phyloP scores from a whole-genome alignment of 1,140 invertebrate genomes.

The Drosophila neocordata region DNA sequence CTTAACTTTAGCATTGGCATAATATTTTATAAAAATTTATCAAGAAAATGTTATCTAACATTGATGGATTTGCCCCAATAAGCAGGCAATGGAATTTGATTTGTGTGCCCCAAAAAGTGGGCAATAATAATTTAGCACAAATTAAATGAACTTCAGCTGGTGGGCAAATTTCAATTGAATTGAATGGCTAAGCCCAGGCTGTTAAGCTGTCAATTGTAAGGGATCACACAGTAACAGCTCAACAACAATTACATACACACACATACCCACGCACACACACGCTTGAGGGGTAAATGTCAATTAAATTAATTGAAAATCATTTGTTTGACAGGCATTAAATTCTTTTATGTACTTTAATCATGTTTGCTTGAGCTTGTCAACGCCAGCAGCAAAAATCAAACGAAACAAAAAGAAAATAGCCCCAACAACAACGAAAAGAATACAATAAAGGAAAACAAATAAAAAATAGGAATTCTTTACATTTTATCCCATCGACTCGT shows the following conservation, averaged over 20 bases:
- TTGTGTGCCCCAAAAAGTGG: not conserved
- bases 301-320: slow-evolving; percentile 71
- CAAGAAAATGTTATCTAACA: not conserved
- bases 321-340: slow-evolving; percentile 60
- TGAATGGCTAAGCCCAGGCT: not conserved
- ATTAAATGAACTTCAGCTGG: not conserved
- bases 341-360: slow-evolving; percentile 16
- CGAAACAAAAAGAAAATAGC: not conserved
- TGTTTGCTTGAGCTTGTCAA: slow-evolving; percentile 10
- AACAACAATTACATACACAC: not conserved
- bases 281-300: slow-evolving; percentile 30
- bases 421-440: too few species aligned
- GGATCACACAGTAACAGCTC: not conserved
- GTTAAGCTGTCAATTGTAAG: not conserved
- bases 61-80: slow-evolving; percentile 2
- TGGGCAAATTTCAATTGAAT: not conserved
- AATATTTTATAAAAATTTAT: not conserved
- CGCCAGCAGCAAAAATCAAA: slow-evolving; percentile 2
- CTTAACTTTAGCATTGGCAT: not conserved
- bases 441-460: too few species aligned
- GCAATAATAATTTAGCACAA: not conserved
- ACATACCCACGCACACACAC: not conserved
- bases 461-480: not conserved
- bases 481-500: not conserved
- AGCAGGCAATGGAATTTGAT: not conserved